phyloP scores from a whole-genome alignment of 2,888 invertebrate species.

The Pecten maximus region DNA sequence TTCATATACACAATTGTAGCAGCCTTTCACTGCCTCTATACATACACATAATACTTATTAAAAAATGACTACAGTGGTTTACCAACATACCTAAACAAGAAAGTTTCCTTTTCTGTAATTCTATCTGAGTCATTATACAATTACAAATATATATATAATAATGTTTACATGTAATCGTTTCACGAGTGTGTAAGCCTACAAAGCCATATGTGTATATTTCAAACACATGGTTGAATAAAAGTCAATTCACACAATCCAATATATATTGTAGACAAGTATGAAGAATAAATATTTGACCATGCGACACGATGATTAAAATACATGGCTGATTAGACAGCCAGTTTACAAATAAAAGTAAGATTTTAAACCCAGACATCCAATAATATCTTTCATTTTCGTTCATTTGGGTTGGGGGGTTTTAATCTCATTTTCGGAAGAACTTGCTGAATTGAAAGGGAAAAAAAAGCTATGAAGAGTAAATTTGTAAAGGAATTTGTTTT shows the following conservation, averaged over 20 bases:
- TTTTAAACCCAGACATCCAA: neutral
- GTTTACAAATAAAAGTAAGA: neutral
- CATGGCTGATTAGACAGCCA: neutral
- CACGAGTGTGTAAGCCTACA: neutral
- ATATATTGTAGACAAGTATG: neutral
- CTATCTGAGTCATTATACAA: neutral
- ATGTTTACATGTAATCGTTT: neutral
- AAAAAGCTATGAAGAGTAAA: too few species aligned
- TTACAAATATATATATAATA: too few species aligned
- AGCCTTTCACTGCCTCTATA: neutral
- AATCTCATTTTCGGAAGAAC: too few species aligned
- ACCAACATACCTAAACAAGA: neutral
- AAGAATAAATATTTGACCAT: neutral
- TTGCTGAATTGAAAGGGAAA: too few species aligned
- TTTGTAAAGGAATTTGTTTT: too few species aligned
- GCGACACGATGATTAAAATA: neutral
- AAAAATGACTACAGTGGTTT: neutral
- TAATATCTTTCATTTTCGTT: neutral
- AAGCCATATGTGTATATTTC: neutral
- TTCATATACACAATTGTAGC: neutral
- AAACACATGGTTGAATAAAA: neutral
- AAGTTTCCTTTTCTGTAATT: slow-evolving; percentile 22
- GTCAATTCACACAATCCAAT: neutral
- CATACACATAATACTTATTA: slow-evolving; percentile 1
- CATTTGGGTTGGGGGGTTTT: too few species aligned